Conservation (phyloP, 2,888 invertebrate genomes). For the Limenitis arthemis region DNA sequence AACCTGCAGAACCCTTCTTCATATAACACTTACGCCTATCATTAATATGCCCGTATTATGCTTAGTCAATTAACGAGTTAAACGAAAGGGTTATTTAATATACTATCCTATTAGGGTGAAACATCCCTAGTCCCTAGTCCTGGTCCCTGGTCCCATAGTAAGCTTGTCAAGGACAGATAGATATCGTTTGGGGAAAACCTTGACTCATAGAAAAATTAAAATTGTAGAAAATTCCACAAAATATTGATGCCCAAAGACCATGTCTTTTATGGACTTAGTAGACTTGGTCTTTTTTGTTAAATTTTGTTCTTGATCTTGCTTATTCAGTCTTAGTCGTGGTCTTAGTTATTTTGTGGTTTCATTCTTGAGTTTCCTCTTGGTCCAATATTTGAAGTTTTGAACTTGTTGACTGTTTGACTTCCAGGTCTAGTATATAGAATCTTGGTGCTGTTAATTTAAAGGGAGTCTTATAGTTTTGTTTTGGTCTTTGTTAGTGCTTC, state of each 20-base stretch:
- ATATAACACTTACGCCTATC: conserved; percentile 4
- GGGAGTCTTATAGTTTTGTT: no score
- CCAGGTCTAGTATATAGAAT: no score
- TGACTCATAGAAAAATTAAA: conserved; percentile 10
- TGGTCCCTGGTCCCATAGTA: conserved; percentile 18
- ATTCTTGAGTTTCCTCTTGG: no score
- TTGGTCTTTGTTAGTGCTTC: no score
- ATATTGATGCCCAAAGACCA: background rate
- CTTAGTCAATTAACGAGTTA: conserved; percentile 13
- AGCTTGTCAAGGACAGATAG: conserved; percentile 15
- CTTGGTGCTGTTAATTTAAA: no score
- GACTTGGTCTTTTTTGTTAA: no score
- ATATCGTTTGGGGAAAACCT: conserved; percentile 20
- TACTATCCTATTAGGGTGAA: conserved; percentile 15
- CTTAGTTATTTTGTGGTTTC: no score
- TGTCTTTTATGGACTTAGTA: no score
- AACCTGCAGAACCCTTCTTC: conserved; percentile 1
- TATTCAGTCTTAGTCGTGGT: no score
- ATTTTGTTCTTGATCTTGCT: no score
- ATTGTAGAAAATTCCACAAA: background rate
- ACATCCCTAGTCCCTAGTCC: conserved; percentile 13
- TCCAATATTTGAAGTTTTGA: no score
- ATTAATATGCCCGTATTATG: conserved; percentile 6
- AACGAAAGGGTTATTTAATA: conserved; percentile 20
- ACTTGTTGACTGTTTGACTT: no score